phyloP scores from a whole-genome alignment of 2,888 invertebrate species.

The Machimus rusticus region DNA sequence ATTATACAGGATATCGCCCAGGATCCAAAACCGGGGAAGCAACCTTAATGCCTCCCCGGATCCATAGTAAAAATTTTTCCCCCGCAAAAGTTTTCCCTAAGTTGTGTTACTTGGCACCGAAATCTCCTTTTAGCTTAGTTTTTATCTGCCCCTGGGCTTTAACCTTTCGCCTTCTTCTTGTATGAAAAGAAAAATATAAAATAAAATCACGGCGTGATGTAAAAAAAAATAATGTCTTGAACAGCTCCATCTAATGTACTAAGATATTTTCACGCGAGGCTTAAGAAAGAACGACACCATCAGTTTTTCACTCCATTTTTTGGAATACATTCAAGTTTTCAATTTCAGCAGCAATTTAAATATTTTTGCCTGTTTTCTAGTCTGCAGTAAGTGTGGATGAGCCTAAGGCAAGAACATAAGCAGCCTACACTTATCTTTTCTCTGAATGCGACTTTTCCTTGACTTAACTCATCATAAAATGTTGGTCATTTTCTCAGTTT shows the following conservation, averaged over 20 bases:
- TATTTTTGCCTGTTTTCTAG: not conserved
- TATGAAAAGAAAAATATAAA: not conserved
- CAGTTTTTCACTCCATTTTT: not conserved
- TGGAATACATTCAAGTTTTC: not conserved
- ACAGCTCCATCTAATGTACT: not conserved
- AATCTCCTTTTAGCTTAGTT: not conserved
- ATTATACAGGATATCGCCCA: slow-evolving; percentile 1
- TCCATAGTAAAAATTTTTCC: not conserved
- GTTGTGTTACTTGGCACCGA: slow-evolving; percentile 30
- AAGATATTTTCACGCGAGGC: not conserved
- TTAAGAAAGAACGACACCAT: not conserved
- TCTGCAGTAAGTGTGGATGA: not conserved
- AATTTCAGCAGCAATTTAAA: not conserved
- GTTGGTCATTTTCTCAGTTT: not conserved
- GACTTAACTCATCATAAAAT: not conserved
- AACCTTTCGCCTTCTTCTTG: not conserved
- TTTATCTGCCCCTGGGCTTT: slow-evolving; percentile 3
- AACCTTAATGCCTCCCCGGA: not conserved
- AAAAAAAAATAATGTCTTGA: not conserved
- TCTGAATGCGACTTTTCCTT: not conserved
- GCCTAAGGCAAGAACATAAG: not conserved
- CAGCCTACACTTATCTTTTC: not conserved
- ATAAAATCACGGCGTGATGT: not conserved
- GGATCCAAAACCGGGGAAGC: not conserved
- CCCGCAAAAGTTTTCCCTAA: slow-evolving; percentile 6